Evolutionary conservation across 1,140 invertebrate genomes (phyloP), one percentile per base, ranked within the genome.

Genomic region (Heliconius hewitsoni): DNA sequence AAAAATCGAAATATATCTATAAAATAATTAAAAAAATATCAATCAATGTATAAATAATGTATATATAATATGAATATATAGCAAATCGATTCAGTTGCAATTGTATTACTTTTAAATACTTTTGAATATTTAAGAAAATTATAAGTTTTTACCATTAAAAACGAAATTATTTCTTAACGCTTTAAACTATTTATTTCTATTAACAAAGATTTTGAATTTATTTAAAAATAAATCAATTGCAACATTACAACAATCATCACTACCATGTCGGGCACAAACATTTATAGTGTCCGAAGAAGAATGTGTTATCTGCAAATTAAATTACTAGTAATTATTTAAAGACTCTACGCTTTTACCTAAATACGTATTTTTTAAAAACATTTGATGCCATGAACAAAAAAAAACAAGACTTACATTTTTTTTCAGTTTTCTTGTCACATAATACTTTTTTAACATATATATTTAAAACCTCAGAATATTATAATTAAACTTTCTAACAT

Each of bases 1-100:
- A 66, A 66, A 37, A 37, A 37, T 37, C 34, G 34, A 37, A 37
- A 66, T 66, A 27, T 30, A 30, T 57, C n/a, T 66, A 66, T 42
- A 72, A 72, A 72, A 72, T 72, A 42, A 66, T 30, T n/a, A 66
- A 66, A 72, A 34, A 71, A 37, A 30, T 71, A 71, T 71, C 70
- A 71, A 57, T 60, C 8, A 23, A n/a, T 23, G 55, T 60, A 27
- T 60, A 60, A 23, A 60, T 60, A 23, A 60, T 60, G 55, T 60
- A 27, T 60, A 60, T 60, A 60, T 60, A 23, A 60, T 60, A 66
- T 27, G 11, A 66, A 66, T 66, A 66, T 66, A 66, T 66, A 66
- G 23, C 60, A 66, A 66, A 30, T 66, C 60, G 23, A 30, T 66
- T 66, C 1, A 66, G 27, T 30, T 66, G 60, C 60, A 66, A 66